Evolutionary conservation across 2,888 invertebrate species (phyloP), one percentile per base, ranked within the genome.

Genomic region (Ferdinandea cuprea): DNA sequence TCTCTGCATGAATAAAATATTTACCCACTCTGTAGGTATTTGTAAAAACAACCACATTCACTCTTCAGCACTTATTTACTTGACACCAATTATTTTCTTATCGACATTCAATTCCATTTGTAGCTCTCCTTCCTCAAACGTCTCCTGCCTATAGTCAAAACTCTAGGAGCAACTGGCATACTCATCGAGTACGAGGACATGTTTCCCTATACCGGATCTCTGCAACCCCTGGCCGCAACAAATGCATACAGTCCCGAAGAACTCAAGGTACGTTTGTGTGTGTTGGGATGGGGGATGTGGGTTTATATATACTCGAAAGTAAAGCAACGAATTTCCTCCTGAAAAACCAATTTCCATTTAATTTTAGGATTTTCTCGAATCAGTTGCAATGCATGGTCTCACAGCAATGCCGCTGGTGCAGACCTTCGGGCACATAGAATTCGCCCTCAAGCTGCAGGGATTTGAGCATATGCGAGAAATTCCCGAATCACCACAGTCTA

Each of bases 181-280:
- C 88, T 95, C 17, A 89, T 94, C 85, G 96, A 96, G 89, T 96
- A 95, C 92, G 96, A 96, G 90, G 96, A 96, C 87, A 95, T 95
- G 94, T 96, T 96, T 90, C 96, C 96, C 0, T 96, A 94, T 90
- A 91, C 90, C 54, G 95, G 94, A 0, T 87, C 89, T 1, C 89
- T 96, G 37, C 91, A 92, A 87, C 90, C 89, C 80, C 92, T 92
- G 74, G 91, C 92, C 69, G 94, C 92, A 0, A 91, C 91, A 87
- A 94, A 92, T 90, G 94, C 95, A 8, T 91, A 91, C 85, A 89
- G 88, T 66, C 85, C 87, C 32, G 89, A 87, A 8, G 91, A 91
- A 68, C 84, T 91, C 9, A 89, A 88, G 87, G 90, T 90, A 78
- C 25, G 21, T 68, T 0, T 92, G 95, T 85, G 21, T 28, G 35